phyloP scores from a whole-genome alignment of 2,113 vertebrate genomes.

The Phodopus roborovskii region DNA sequence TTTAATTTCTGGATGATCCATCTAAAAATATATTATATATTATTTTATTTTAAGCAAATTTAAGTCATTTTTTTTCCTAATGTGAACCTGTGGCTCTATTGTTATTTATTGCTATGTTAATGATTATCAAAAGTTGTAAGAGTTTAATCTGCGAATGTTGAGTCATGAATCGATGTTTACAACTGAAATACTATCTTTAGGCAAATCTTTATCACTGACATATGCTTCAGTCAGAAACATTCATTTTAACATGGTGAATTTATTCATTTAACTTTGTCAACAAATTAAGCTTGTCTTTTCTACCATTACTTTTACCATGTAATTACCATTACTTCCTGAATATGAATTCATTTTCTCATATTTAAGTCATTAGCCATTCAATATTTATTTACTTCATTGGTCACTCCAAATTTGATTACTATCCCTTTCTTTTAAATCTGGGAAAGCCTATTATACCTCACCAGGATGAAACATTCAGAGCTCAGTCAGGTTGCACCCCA shows the following conservation, averaged over 20 bases:
- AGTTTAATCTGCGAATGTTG: not conserved
- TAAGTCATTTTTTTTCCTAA: not conserved
- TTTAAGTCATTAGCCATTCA: constrained; percentile 44
- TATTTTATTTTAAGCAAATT: constrained; percentile 10
- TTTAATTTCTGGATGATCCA: not conserved
- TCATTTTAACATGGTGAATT: not conserved
- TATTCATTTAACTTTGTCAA: constrained; percentile 42
- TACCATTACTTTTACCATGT: not conserved
- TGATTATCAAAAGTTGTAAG: not conserved
- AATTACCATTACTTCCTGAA: no score
- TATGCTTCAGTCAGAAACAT: not conserved
- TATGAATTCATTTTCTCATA: constrained; percentile 8
- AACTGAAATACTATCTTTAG: not conserved
- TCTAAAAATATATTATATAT: not conserved
- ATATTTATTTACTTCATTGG: constrained; percentile 15
- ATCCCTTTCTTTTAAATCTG: constrained; percentile 53
- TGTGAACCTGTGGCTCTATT: not conserved
- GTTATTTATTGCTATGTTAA: constrained; percentile 9
- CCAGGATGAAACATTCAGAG: not conserved
- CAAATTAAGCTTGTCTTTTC: not conserved
- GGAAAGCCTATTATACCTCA: constrained; percentile 38
- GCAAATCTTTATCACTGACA: not conserved
- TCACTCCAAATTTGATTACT: constrained; percentile 14
- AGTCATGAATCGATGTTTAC: not conserved
- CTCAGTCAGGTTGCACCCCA: constrained; percentile 38